Conservation (phyloP, 2,113 vertebrate species). For the Capreolus pygargus region DNA sequence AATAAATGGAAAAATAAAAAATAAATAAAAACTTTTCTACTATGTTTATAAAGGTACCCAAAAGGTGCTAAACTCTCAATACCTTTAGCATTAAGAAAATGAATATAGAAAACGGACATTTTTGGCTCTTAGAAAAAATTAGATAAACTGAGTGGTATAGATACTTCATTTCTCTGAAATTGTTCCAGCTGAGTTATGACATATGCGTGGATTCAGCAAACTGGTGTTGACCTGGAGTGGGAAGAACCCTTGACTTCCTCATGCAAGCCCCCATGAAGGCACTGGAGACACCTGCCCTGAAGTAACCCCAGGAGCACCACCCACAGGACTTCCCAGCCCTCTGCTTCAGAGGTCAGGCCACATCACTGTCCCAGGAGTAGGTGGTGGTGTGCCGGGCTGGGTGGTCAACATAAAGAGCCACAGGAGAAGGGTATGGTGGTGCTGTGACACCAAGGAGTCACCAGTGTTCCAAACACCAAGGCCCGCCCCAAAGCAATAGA, state of each 20-base stretch:
- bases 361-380: background rate
- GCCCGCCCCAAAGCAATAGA: background rate
- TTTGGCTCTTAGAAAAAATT: background rate
- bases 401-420: background rate
- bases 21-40: background rate
- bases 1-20: too few species aligned
- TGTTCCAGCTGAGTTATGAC: background rate
- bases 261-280: background rate
- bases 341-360: background rate
- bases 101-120: background rate
- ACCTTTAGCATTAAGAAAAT: background rate
- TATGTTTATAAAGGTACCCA: background rate
- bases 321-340: background rate
- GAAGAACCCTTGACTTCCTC: background rate
- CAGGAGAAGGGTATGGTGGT: background rate
- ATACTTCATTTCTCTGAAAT: background rate
- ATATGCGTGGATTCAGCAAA: background rate
- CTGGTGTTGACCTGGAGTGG: background rate
- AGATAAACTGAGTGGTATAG: background rate
- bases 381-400: background rate
- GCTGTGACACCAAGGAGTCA: background rate
- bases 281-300: background rate
- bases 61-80: background rate
- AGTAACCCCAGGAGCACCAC: background rate
- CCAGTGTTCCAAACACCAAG: slow-evolving; percentile 41